Evolutionary conservation across 1,140 invertebrate genomes (phyloP).

Genomic region (Periplaneta americana): DNA sequence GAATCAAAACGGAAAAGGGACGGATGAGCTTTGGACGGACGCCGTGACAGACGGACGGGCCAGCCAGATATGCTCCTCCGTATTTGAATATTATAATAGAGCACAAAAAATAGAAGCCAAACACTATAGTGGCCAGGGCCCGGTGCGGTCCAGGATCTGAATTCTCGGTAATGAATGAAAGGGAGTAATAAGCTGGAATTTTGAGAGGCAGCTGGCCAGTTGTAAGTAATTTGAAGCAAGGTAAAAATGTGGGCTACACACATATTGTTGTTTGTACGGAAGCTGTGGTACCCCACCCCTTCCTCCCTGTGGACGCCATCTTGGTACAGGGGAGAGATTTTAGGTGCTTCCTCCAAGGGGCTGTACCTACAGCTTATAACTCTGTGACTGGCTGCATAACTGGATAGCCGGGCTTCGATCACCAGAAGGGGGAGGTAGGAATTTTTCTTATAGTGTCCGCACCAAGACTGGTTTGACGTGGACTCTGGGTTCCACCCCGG

Average conservation of each 20-base stretch:
- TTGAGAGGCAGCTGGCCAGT: not conserved
- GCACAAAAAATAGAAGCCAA: no score
- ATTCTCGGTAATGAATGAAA: not conserved
- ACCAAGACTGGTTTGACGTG: no score
- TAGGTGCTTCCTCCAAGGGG: no score
- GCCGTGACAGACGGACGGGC: not conserved
- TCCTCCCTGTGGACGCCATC: no score
- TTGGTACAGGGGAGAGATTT: no score
- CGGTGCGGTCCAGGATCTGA: not conserved
- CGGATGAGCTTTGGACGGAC: not conserved
- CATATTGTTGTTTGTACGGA: not conserved
- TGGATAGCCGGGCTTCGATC: no score
- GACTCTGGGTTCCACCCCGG: no score
- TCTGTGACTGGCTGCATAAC: no score
- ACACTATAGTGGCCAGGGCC: not conserved
- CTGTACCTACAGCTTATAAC: no score
- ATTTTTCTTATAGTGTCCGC: no score
- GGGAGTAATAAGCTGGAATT: not conserved
- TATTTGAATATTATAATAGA: not conserved
- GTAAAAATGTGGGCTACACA: not conserved
- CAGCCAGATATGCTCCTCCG: not conserved
- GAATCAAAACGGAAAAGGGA: not conserved
- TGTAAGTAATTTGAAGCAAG: not conserved
- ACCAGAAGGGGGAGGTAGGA: no score
- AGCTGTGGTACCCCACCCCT: no score